A percentile compares a stretch with the other conserved stretches of the same genome.
Evolutionary conservation across 2,113 vertebrate genomes (phyloP).

Genomic region (Strix uralensis): DNA sequence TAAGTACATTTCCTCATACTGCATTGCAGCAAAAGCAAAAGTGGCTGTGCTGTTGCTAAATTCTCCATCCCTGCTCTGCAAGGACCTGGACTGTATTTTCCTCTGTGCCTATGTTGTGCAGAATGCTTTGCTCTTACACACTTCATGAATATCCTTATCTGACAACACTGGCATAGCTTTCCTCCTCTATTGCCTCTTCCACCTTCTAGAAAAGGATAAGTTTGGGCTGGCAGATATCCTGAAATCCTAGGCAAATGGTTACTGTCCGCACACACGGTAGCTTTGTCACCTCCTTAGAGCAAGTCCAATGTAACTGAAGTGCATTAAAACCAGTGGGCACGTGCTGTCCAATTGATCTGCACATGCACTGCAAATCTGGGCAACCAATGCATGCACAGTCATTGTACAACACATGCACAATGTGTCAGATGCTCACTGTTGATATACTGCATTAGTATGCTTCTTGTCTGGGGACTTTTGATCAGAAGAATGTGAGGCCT

Average conservation of each 20-base stretch:
- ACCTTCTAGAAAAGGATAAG: not conserved
- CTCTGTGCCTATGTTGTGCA: not conserved
- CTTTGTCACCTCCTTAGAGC: not conserved
- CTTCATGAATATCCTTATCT: not conserved
- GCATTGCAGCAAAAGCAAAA: not conserved
- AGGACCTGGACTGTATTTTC: not conserved
- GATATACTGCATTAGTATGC: not conserved
- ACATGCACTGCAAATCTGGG: not conserved
- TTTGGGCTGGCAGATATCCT: not conserved
- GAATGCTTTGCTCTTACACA: not conserved
- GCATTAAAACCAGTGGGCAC: not conserved
- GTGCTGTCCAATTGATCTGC: fast-evolving
- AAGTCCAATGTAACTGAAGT: not conserved
- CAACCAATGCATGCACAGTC: not conserved
- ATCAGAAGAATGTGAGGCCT: not conserved
- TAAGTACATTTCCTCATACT: not conserved
- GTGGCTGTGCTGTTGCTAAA: not conserved
- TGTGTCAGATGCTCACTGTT: not conserved
- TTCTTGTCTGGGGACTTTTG: not conserved
- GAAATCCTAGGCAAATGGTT: not conserved
- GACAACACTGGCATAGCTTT: not conserved
- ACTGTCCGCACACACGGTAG: not conserved
- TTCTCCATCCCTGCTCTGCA: not conserved
- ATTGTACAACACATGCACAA: not conserved
- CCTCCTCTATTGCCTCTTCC: not conserved